Evolutionary conservation across 2,888 invertebrate species (phyloP), one percentile per base, ranked within the genome.

Genomic region (Melinaea marsaeus): DNA sequence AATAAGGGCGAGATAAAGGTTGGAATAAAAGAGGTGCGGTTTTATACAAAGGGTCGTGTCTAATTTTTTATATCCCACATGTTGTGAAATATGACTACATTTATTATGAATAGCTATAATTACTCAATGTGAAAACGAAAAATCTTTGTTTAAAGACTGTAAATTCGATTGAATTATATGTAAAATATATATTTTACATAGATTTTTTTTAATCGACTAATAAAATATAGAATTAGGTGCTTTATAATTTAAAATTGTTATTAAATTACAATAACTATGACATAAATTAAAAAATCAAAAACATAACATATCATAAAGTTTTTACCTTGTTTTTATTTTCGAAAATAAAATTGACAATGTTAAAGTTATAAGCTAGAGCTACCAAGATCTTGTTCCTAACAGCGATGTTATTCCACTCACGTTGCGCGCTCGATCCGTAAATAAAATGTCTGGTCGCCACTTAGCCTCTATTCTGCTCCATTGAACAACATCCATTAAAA

Each of bases 381-480:
- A n/a, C 22, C 51, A 32, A 51, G 51, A 51, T 51, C 22, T 22
- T 51, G 22, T 51, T 51, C 32, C 51, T 51, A 32, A 51, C 32
- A 51, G 42, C 32, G 51, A 56, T 45, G 58, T 66, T 58, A 66
- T 66, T 63, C 66, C 57, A 51, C 61, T 63, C 66, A 63, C 66
- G 66, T 66, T 60, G 60, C 37, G 47, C 35, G 45, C 58, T 54
- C 63, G 61, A 78, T 70, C 78, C 79, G 77, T 80, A 76, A 82
- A 80, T 81, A 81, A 83, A 81, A 79, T 79, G 77, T 79, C 76
- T 77, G 73, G 74, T 71, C 75, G 71, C 75, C 76, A 79, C 80
- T 82, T 77, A 79, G 74, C 62, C 68, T 74, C 65, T 69, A 79
- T 80, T 81, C 75, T 80, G 70, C 63, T 62, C 80, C 79, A 79